Conservation (phyloP, 2,888 invertebrate genomes). For the Autographa gamma region DNA sequence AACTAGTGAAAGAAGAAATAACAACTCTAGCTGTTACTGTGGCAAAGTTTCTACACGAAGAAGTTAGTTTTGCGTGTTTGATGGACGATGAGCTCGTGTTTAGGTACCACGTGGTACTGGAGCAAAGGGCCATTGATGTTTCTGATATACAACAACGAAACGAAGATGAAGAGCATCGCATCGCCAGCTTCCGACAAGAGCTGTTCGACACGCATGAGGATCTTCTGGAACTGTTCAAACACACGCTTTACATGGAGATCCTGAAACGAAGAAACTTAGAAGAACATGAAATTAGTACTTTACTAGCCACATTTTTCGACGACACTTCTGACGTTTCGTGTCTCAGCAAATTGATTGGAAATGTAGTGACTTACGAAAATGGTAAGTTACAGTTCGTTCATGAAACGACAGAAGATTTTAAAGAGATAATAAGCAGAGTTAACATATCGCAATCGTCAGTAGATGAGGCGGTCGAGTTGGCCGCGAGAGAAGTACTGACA, state of each 20-base stretch:
- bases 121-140: conserved; percentile 3
- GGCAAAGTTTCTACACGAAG: conserved; percentile 2
- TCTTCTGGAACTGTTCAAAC: conserved; percentile 16
- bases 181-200: conserved; percentile 22
- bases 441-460: conserved; percentile 6
- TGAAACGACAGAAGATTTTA: conserved; percentile 5
- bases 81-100: conserved; percentile 11
- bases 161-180: conserved; percentile 14
- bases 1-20: neutral
- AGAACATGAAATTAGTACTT: neutral
- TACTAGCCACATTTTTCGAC: neutral
- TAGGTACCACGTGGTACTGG: conserved; percentile 12
- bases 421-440: conserved; percentile 16
- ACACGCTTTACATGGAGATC: conserved; percentile 11
- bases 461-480: conserved; percentile 9
- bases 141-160: conserved; percentile 9
- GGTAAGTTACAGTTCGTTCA: conserved; percentile 16
- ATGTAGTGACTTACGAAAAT: conserved; percentile 16
- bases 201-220: conserved; percentile 22
- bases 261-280: conserved; percentile 8
- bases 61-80: neutral
- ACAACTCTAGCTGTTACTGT: conserved; percentile 5
- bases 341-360: conserved; percentile 22
- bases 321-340: neutral
- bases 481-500: conserved; percentile 15